phyloP scores from a whole-genome alignment of 2,888 invertebrate genomes.

The Pyrrhosoma nymphula region DNA sequence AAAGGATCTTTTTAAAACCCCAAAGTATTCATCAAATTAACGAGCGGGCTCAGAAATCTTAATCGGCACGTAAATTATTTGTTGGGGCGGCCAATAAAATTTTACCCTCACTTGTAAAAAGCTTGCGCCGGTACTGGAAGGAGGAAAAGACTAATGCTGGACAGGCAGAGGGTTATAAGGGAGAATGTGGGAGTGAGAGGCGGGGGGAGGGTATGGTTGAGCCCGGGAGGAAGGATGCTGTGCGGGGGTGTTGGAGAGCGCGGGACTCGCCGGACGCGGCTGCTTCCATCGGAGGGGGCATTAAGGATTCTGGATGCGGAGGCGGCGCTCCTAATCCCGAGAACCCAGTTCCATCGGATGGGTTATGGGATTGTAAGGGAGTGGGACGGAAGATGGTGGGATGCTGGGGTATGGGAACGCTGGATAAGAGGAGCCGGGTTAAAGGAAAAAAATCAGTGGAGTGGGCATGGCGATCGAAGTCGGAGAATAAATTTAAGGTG shows the following conservation, averaged over 20 bases:
- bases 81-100: no score
- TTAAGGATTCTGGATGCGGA: constrained; percentile 42
- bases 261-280: background rate
- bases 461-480: background rate
- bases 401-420: background rate
- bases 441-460: background rate
- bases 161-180: background rate
- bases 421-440: background rate
- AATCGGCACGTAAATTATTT: no score
- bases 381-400: background rate
- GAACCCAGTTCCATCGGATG: constrained; percentile 44
- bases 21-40: no score
- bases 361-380: background rate
- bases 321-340: constrained; percentile 34
- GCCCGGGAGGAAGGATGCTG: background rate
- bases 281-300: background rate
- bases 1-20: no score
- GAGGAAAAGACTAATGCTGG: background rate
- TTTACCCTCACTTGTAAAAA: no score
- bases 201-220: background rate
- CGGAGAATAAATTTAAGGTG: background rate
- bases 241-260: background rate
- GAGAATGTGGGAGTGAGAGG: background rate
- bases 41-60: no score
- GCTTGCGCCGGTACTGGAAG: no score